A percentile compares a stretch with the other conserved stretches of the same genome.
Conservation (phyloP, 2,113 vertebrate genomes). For the Pipa parva region DNA sequence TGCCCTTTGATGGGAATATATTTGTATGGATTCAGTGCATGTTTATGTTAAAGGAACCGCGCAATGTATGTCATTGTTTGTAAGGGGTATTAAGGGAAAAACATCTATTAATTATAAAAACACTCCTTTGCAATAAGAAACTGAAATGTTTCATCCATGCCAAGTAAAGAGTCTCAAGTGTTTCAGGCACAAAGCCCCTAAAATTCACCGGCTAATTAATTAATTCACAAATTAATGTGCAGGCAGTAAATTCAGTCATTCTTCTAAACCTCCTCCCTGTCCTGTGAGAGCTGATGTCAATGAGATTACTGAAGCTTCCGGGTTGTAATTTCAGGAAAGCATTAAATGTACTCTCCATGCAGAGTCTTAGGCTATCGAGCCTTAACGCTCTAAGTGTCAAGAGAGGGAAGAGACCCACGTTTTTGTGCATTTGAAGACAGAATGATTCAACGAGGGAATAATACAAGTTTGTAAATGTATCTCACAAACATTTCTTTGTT, state of each 20-base stretch:
- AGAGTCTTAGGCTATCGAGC: not conserved
- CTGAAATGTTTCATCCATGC: slow-evolving; percentile 27
- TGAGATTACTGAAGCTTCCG: slow-evolving; percentile 20
- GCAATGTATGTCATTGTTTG: not conserved
- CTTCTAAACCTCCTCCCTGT: not conserved
- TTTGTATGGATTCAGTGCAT: slow-evolving; percentile 57
- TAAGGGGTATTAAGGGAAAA: slow-evolving; percentile 25
- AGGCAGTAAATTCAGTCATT: slow-evolving; percentile 36
- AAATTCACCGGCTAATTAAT: slow-evolving; percentile 41
- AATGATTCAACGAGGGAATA: too few species aligned
- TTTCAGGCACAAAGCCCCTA: slow-evolving; percentile 40
- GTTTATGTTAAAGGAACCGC: slow-evolving; percentile 16
- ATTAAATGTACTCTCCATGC: not conserved
- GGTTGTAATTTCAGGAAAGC: slow-evolving; percentile 15
- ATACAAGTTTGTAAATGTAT: too few species aligned
- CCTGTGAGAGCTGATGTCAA: not conserved
- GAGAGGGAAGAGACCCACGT: too few species aligned
- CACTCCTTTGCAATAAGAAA: slow-evolving; percentile 40
- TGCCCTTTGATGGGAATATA: slow-evolving; percentile 69
- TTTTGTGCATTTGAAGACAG: too few species aligned
- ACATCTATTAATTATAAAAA: slow-evolving; percentile 35
- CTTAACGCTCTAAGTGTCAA: not conserved
- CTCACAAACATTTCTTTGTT: too few species aligned
- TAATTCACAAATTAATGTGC: slow-evolving; percentile 40
- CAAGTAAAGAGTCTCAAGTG: slow-evolving; percentile 37